A percentile compares a stretch with the other conserved stretches of the same genome.
These are phyloP conservation scores for Dendrolimus kikuchii DNA, from an alignment of 1,140 invertebrate genomes.

Conservation along the genomic window DNA sequence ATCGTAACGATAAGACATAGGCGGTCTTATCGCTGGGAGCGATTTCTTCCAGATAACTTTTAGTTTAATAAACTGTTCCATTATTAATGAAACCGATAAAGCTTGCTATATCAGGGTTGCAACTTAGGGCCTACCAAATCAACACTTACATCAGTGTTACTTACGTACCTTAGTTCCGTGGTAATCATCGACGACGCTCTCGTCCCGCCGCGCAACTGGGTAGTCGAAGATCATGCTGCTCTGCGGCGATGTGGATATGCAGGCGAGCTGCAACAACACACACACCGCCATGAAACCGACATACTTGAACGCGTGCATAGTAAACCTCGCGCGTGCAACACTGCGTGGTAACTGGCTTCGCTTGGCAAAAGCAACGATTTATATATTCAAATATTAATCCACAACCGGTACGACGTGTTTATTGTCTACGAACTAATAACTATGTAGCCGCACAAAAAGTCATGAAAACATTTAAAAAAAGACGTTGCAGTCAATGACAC, in stretches of 20 bases:
- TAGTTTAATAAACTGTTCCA: too few relatives aligned
- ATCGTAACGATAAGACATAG: too few relatives aligned
- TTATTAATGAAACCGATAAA: too few relatives aligned
- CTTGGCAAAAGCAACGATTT: conserved; percentile 21
- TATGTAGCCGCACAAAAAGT: too few relatives aligned
- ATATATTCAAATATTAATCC: conserved; percentile 21
- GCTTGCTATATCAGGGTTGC: background rate
- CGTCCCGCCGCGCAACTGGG: conserved; percentile 84
- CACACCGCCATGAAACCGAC: conserved; percentile 31
- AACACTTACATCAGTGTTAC: background rate
- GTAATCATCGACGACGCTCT: conserved; percentile 84
- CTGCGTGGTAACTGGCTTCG: conserved; percentile 29
- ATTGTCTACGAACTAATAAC: too few relatives aligned
- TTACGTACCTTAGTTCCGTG: conserved; percentile 84
- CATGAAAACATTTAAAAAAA: too few relatives aligned
- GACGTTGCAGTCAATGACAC: too few relatives aligned
- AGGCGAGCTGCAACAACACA: conserved; percentile 52
- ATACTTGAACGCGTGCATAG: conserved; percentile 24
- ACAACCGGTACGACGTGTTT: too few relatives aligned
- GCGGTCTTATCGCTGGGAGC: too few relatives aligned
- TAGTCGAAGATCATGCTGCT: conserved; percentile 75
- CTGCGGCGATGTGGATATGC: conserved; percentile 28
- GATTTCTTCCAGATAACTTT: too few relatives aligned
- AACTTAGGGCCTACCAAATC: background rate
- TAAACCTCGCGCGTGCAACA: conserved; percentile 18